Conservation (phyloP, 2,888 invertebrate genomes). For the Osmoderma eremita region DNA sequence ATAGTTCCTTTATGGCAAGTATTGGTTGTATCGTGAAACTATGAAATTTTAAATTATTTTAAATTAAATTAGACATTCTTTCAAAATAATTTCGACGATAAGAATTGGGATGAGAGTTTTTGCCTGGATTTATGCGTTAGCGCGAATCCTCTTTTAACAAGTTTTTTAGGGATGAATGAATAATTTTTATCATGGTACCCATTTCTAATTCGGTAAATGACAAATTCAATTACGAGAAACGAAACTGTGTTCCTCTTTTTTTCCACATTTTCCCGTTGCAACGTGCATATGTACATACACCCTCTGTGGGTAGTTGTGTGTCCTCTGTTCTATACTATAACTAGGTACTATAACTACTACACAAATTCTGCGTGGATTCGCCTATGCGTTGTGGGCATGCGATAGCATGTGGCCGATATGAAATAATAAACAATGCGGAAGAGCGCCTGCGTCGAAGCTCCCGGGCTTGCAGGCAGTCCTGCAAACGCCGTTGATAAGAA, state of each 20-base stretch:
- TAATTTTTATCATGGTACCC: slow-evolving; percentile 20
- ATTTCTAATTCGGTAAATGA: slow-evolving; percentile 13
- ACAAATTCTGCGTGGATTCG: slow-evolving; percentile 8
- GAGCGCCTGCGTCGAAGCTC: slow-evolving; percentile 57
- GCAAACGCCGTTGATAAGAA: slow-evolving; percentile 55
- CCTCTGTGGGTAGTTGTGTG: too few species aligned
- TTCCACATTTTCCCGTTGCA: slow-evolving; percentile 15
- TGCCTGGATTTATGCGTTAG: too few species aligned
- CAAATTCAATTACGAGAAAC: slow-evolving; percentile 18
- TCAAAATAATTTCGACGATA: too few species aligned
- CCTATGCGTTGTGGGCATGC: slow-evolving; percentile 3
- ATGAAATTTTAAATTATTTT: too few species aligned
- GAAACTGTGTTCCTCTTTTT: slow-evolving; percentile 8
- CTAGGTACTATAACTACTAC: neutral
- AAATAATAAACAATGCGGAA: slow-evolving; percentile 60
- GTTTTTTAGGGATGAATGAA: too few species aligned
- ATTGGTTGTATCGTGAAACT: too few species aligned
- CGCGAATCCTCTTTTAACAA: too few species aligned
- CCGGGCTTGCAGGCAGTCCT: slow-evolving; percentile 58
- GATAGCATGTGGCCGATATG: slow-evolving; percentile 47
- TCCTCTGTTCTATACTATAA: slow-evolving; percentile 1
- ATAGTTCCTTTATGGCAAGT: too few species aligned
- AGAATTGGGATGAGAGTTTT: too few species aligned
- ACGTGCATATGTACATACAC: neutral
- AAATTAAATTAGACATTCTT: too few species aligned